Base-by-base conservation (phyloP, 2,797 vertebrate species). In the Zalophus californianus region DNA sequence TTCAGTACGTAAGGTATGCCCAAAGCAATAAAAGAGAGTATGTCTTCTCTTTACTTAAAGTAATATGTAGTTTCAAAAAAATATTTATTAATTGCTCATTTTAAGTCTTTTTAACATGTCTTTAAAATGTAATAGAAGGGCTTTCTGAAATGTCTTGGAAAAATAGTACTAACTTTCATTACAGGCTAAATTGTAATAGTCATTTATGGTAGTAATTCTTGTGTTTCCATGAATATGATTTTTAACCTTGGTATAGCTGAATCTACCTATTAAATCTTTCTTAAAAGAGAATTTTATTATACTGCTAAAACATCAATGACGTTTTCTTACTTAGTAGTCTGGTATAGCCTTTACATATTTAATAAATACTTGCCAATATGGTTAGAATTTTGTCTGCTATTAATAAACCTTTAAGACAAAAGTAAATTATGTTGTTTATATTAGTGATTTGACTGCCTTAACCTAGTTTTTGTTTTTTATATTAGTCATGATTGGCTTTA, bases 101-200 rank as follows among this genome's bases (percentile, higher is more conserved):
- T 96, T 75, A 87, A 95, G 44, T 86, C 18, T 87, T 62, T 94
- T 82, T 94, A 50, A 48, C 23, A 12, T 91, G 14, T 88, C 54
- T 78, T 97, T 92, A 83, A 94, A 94, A 52, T 96, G 23, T 80
- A 86, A 72, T 78, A 82, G 91, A 95, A 95, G n/a, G 27, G 52
- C 23, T 92, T 96, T 86, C 75, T 95, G 38, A 96, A 85, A 92
- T 77, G 58, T 94, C 52, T 94, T 95, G 96, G 86, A 82, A 96
- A 97, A 86, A 80, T 56, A 84, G 56, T 4, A 75, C 41, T 93
- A 96, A 79, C 3, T 44, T 73, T 91, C 89, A 86, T 95, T 95
- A 91, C 11, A 92, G 77, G 16, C 79, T 97, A 83, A 96, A 87
- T 86, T 80, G 62, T 86, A 80, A 58, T 72, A 77, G 23, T 90